Base-by-base conservation (phyloP, 2,888 invertebrate species). In the Priocnemis perturbator region DNA sequence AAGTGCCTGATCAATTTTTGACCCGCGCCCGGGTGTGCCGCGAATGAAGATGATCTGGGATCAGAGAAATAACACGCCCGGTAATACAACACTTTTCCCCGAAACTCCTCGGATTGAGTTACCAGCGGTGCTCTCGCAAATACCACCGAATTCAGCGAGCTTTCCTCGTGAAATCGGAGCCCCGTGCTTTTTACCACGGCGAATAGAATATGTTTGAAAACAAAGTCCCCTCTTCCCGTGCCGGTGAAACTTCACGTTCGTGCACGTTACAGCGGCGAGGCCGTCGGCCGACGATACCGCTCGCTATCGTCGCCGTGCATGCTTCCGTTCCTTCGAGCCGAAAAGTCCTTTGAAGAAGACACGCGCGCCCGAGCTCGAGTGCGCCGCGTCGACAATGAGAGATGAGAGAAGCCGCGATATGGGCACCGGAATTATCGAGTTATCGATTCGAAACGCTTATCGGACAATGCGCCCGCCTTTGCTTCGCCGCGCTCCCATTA, bases 21-120 rank as follows among this genome's bases (percentile, higher is more conserved):
- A 60, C 60, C 59, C 59, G 48, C 66, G 57, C 55, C 53, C 57
- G 56, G 66, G 61, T 59, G 59, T 52, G 63, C 47, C 56, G 69
- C 53, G 56, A 66, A 70, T 58, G 65, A 67, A 67, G 69, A 71
- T 65, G 67, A 74, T 77, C 67, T 55, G 62, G 68, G 68, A 71
- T 70, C 74, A 61, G 67, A 68, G 73, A 67, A 71, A 68, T 64
- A 63, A 66, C 69, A 64, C 71, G 60, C 65, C 48, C 60, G 63
- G 74, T 74, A 73, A 73, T 70, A 69, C 72, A 67, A 76, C 73
- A 68, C 73, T 78, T 78, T 78, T 70, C 71, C 69, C 64, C 71
- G 73, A 73, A 75, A 74, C 71, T 74, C 69, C 65, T 61, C 71
- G 74, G 76, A 76, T 73, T 61, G 68, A 60, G 71, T 78, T 78